These are phyloP conservation scores for Xenopus borealis DNA, from an alignment of 2,113 vertebrate genomes.

Conservation along the genomic window DNA sequence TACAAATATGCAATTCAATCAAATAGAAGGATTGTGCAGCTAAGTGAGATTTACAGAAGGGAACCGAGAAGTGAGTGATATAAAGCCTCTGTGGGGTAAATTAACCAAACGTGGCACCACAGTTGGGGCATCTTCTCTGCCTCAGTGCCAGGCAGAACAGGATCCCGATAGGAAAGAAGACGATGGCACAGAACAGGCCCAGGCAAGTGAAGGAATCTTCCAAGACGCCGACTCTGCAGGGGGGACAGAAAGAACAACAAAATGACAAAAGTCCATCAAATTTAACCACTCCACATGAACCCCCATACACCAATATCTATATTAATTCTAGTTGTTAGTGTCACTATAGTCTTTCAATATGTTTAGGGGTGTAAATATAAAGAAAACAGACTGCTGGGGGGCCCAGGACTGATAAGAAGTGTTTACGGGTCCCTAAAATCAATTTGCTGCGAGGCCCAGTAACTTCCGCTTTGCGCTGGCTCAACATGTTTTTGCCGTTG, in stretches of 20 bases:
- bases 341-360: too few species aligned
- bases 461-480: too few species aligned
- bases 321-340: too few species aligned
- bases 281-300: too few species aligned
- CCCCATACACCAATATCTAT: too few species aligned
- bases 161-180: constrained; percentile 94
- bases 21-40: constrained; percentile 69
- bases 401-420: too few species aligned
- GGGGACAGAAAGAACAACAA: constrained; percentile 25
- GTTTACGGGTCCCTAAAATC: too few species aligned
- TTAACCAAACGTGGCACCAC: constrained; percentile 88
- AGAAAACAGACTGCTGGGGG: too few species aligned
- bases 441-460: too few species aligned
- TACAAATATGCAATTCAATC: constrained; percentile 65
- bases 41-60: constrained; percentile 69
- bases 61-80: constrained; percentile 59
- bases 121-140: constrained; percentile 95
- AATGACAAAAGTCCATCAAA: too few species aligned
- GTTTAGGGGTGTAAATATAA: too few species aligned
- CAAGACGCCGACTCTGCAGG: constrained; percentile 87
- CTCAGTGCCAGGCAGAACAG: constrained; percentile 94
- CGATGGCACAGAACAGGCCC: constrained; percentile 90
- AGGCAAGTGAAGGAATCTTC: constrained; percentile 97
- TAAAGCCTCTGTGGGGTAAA: constrained; percentile 51
- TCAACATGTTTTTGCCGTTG: too few species aligned